Base-by-base conservation (phyloP, 2,797 vertebrate genomes). In the Squalus acanthias region DNA sequence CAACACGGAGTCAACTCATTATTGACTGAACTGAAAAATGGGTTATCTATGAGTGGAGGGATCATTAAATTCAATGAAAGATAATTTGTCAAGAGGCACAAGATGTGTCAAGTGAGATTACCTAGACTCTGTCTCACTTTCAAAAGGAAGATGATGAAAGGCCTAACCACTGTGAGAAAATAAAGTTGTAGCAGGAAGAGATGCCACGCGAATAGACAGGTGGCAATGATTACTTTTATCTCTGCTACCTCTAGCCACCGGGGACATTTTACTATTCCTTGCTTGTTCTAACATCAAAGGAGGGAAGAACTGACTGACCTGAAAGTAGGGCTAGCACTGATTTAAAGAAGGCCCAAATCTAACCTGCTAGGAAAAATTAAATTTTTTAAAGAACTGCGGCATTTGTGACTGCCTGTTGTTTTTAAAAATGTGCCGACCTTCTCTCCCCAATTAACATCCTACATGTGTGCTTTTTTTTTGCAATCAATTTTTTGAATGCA, bases 1-100 rank as follows among this genome's bases (percentile, higher is more conserved):
- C 93, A 96, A 95, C 39, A 50, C 29, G 39, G 53, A 72, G 65
- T 88, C 63, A 72, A 85, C 67, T 87, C 50, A 67, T 95, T 70
- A 88, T 46, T 70, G 46, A 95, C 50, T 69, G 79, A 85, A 70
- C 74, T 65, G 65, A 53, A 82, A 95, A 95, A 95, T 74, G 93
- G 93, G 93, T 50, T 72, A 53, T 95, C 93, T 74, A 50, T 72
- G 93, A 95, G 93, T n/a, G 67, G 93, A 85, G 74, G 79, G 96
- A 94, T 96, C 65, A 85, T 88, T 95, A 70, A 96, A 95, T 95
- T 95, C 76, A 96, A 95, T 72, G 76, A 87, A 79, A 95, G 93
- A 57, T 95, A 85, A 96, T 96, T 95, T 95, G 92, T 96, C 96
- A 95, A 88, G 91, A 76, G 76, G 60, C 79, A 96, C 76, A 95